Evolutionary conservation across 2,888 invertebrate species (phyloP), one percentile per base, ranked within the genome.

Genomic region (Aleiodes alternator): DNA sequence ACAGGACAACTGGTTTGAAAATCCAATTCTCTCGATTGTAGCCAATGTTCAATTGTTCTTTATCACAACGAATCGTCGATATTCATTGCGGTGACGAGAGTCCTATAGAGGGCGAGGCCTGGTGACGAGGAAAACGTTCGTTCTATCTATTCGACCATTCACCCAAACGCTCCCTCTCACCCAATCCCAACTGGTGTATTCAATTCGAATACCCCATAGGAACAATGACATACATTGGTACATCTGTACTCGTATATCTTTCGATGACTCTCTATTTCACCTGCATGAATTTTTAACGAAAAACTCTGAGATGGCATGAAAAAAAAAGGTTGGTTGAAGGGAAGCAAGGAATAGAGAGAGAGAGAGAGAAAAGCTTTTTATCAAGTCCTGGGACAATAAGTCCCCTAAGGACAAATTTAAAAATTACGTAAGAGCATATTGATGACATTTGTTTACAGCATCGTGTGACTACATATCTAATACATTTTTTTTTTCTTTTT

Each of bases 91-190:
- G 50, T 50, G 29, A 73, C 55, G 56, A 66, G 38, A 14, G 34
- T 29, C 29, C 48, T 31, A 34, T 6, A 31, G 50, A 68, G 11
- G 14, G 9, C 38, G 8, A 38, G 5, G 38, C 1, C 38, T 8
- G 38, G 38, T 5, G 5, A 4, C 50, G 50, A 23, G 57, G 11
- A 31, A 23, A 66, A 66, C n/a, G 50, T 43, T 23, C 23, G 23
- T 66, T 75, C 51, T 55, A 68, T 70, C 55, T 55, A 69, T 75
- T 72, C 72, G 59, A 72, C 61, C 74, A 68, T 75, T 31, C 48
- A 57, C 57, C 69, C 56, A 12, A 51, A 50, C 38, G 14, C 70
- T 16, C 29, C 9, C 16, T 1, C 48, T 11, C 71, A 2, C 43
- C 66, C 16, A 7, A 38, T 8, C 12, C 16, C 50, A 9, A 51